A percentile compares a stretch with the other conserved stretches of the same genome.
Evolutionary conservation across 1,140 invertebrate species (phyloP).

Genomic region (Eumaeus atala): DNA sequence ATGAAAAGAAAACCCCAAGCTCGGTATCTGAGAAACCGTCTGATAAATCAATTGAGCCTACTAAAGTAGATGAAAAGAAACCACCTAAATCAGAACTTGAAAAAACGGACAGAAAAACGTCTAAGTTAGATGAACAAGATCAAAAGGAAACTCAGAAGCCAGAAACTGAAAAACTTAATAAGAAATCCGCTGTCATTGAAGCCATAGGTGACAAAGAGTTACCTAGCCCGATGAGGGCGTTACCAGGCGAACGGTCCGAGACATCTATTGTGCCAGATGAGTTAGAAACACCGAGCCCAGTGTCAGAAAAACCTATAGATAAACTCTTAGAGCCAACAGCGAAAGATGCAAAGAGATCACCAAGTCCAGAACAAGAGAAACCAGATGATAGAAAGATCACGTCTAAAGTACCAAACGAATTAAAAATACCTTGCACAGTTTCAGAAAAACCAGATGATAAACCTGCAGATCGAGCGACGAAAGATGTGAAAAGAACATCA

Average conservation of each 20-base stretch:
- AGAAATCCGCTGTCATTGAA: conserved; percentile 15
- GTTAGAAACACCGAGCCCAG: neutral
- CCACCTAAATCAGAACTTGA: neutral
- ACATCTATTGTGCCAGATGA: neutral
- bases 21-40: neutral
- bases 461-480: no score
- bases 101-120: no score
- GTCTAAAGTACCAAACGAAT: neutral
- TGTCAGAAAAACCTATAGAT: neutral
- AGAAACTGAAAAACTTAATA: conserved; percentile 12
- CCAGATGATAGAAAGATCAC: no score
- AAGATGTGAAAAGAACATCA: no score
- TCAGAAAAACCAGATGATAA: neutral
- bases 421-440: neutral
- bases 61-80: neutral
- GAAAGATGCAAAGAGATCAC: no score
- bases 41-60: neutral
- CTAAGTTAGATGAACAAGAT: conserved; percentile 7
- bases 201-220: neutral
- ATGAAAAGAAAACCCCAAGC: no score
- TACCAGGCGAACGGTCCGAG: neutral
- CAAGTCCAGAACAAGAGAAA: no score
- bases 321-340: no score
- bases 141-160: neutral
- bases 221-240: neutral